phyloP scores from a whole-genome alignment of 1,140 invertebrate species.

The Drosophila kohkoa region DNA sequence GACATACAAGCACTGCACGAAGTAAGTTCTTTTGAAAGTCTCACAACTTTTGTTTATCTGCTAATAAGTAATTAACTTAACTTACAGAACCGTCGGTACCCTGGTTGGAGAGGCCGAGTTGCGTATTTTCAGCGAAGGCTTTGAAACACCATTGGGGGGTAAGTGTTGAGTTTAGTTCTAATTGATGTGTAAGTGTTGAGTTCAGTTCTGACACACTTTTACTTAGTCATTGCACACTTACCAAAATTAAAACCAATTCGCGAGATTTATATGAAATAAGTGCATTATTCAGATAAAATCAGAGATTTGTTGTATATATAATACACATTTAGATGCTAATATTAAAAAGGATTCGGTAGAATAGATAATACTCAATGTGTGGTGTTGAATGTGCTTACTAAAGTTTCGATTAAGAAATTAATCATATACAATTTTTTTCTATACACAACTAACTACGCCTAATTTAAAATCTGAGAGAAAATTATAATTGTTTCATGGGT shows the following conservation, averaged over 20 bases:
- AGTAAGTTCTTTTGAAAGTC: background rate
- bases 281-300: background rate
- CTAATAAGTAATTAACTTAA: too few relatives aligned
- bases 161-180: slow-evolving; percentile 10
- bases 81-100: slow-evolving; percentile 22
- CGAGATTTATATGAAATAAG: background rate
- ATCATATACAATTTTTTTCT: slow-evolving; percentile 11
- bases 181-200: background rate
- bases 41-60: background rate
- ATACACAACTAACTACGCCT: slow-evolving; percentile 49
- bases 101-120: slow-evolving; percentile 34
- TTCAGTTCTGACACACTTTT: too few relatives aligned
- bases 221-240: slow-evolving; percentile 1
- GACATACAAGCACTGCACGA: background rate
- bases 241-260: background rate
- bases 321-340: slow-evolving; percentile 32
- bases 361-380: background rate
- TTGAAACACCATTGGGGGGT: slow-evolving; percentile 59
- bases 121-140: slow-evolving; percentile 33
- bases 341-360: background rate
- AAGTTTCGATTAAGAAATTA: slow-evolving; percentile 19
- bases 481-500: slow-evolving; percentile 19
- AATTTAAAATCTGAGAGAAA: slow-evolving; percentile 44
- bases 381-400: slow-evolving; percentile 6
- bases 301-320: slow-evolving; percentile 5